Evolutionary conservation across 2,888 invertebrate species (phyloP), one percentile per base, ranked within the genome.

Genomic region (Pelosia muscerda): DNA sequence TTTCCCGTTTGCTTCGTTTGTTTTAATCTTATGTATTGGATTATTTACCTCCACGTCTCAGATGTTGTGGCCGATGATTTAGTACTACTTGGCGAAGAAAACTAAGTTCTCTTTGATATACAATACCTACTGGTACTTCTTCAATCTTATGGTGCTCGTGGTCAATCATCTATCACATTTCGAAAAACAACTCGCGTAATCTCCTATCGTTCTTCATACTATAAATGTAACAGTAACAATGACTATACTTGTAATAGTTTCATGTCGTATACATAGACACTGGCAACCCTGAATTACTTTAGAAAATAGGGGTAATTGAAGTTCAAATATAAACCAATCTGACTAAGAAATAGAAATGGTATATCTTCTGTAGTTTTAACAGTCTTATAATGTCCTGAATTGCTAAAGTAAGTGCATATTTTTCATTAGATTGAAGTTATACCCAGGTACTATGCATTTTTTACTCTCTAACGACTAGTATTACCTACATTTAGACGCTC

Each of bases 11-110:
- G 99, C 95, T 99, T 99, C 96, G 98, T 99, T 80, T 98, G 99
- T 95, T 99, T 99, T 96, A 99, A 99, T 95, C 96, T 98, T 84
- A 98, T 98, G 98, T 98, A 98, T 95, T 98, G 98, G 98, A 98
- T 98, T 94, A 98, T 98, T 90, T 98, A 98, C 92, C 96, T 98
- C 85, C 98, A 98, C 96, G 98, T 98, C 92, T 98, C 98, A 90
- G 98, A 98, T 96, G 98, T 98, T 88, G 98, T 98, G 86, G 98
- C 98, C 93, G 98, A 98, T 93, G 98, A 98, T 95, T 96, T 98
- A 94, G 98, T 98, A 90, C 95, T 97, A 88, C 96, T 98, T 96
- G 95, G 97, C 96, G 95, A 94, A 86, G 95, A 95, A 91, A 93
- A 94, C 91, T 94, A 94, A 57, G 23, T 23, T 61, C 38, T 73